Evolutionary conservation across 2,888 invertebrate species (phyloP).

Genomic region (Steromphala cineraria): DNA sequence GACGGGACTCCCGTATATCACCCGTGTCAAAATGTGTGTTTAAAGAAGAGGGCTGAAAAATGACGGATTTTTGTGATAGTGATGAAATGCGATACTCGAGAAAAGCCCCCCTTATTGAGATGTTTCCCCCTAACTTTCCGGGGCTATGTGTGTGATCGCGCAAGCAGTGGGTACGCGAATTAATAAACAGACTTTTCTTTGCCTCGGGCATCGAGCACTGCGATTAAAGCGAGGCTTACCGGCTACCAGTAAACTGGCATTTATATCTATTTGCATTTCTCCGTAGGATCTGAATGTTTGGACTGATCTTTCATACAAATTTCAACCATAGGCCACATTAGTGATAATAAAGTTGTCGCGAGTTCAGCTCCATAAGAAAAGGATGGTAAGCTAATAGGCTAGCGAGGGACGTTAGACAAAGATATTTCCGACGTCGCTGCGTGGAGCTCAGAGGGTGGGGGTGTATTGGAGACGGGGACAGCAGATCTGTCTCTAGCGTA

Average conservation of each 20-base stretch:
- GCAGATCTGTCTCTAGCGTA: background rate
- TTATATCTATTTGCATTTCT: background rate
- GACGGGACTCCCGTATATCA: background rate
- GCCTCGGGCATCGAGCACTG: background rate
- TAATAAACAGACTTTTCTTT: background rate
- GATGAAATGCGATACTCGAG: background rate
- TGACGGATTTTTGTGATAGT: slow-evolving; percentile 5
- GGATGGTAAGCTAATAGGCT: background rate
- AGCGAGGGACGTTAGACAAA: background rate
- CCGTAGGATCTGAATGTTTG: background rate
- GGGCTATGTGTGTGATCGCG: background rate
- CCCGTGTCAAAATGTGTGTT: background rate
- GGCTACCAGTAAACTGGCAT: background rate
- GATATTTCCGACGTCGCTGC: background rate
- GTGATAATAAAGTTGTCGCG: background rate
- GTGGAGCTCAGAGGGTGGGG: background rate
- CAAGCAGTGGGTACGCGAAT: background rate
- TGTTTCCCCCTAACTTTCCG: background rate
- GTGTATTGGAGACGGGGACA: background rate
- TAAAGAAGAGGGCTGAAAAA: background rate
- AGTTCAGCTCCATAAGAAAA: background rate
- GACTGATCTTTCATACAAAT: background rate
- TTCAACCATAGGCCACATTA: background rate
- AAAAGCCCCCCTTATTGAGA: background rate
- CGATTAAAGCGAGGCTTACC: background rate